Evolutionary conservation across 1,140 invertebrate species (phyloP), one percentile per base, ranked within the genome.

Genomic region (Heterodera carotae): DNA sequence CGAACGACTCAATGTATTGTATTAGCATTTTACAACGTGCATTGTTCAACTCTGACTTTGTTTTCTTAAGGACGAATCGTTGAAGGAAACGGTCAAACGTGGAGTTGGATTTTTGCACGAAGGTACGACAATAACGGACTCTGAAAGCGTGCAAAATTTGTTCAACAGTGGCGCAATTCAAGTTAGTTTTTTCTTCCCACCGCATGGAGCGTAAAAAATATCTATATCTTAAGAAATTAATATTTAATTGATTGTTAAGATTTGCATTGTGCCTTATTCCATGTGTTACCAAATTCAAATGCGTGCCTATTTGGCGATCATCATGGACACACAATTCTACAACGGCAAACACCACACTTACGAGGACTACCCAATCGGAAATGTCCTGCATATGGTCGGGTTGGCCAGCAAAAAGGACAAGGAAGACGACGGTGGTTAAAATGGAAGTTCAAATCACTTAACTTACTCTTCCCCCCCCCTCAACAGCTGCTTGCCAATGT

Each of bases 81-180:
- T 86, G 18, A 62, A 73, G 79, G 94, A 96, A 86, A 95, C 94
- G 0, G 86, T 97, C 0, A 91, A 92, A 0, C 94, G 96, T 88
- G 97, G 97, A 69, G 95, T 99, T 53, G 97, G 94, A 3, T 99
- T 97, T 89, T 90, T 99, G 18, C 97, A 99, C 88, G 96, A 97
- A 90, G 97, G 97, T 10, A 89, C 98, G 5, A 92, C 92, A 4
- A 85, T 91, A 0, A 91, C 92, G 36, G 97, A 99, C 90, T 90
- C 93, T 70, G 91, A 93, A 39, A 89, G 97, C 48, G 94, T 98
- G 3, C 93, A 98, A 85, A 93, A 95, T 86, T 89, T 99, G 29
- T 96, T 98, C 83, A 92, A 94, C 82, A 93, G 92, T 22, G 95
- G 94, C 4, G 96, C 96, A 0, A 92, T 98, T 67, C 96, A 99